Conservation (phyloP, 2,797 vertebrate species). For the Trachops cirrhosus region DNA sequence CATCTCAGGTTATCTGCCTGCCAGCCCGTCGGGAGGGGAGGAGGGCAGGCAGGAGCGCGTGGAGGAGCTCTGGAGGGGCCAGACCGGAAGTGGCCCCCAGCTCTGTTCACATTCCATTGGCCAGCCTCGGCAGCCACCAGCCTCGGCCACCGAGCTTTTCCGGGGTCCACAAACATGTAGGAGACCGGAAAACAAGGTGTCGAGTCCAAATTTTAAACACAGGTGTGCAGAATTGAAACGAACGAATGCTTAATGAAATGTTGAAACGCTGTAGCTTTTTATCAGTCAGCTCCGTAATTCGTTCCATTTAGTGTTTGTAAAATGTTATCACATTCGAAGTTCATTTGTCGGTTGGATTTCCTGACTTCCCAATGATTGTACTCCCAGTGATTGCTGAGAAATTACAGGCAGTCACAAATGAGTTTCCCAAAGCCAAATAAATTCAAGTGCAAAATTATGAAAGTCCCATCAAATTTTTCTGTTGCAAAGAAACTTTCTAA, state of each 20-base stretch:
- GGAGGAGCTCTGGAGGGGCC: neutral
- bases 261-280: neutral
- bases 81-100: neutral
- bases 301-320: neutral
- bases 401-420: neutral
- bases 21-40: neutral
- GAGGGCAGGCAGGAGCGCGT: neutral
- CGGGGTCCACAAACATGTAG: neutral
- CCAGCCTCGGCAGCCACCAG: neutral
- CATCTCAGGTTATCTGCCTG: neutral
- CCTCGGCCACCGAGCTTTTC: neutral
- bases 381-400: neutral
- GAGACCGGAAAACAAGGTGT: neutral
- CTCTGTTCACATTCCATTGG: neutral
- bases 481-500: neutral
- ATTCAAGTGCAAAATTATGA: neutral
- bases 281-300: neutral
- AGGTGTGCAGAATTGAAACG: neutral
- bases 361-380: neutral
- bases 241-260: neutral
- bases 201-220: neutral
- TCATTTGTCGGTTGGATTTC: conserved; percentile 24
- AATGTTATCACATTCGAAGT: neutral
- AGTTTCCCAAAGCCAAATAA: conserved; percentile 3
- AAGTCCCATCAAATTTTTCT: neutral